A percentile compares a stretch with the other conserved stretches of the same genome.
Conservation (phyloP, 2,113 vertebrate species). For the Gopherus evgoodei region DNA sequence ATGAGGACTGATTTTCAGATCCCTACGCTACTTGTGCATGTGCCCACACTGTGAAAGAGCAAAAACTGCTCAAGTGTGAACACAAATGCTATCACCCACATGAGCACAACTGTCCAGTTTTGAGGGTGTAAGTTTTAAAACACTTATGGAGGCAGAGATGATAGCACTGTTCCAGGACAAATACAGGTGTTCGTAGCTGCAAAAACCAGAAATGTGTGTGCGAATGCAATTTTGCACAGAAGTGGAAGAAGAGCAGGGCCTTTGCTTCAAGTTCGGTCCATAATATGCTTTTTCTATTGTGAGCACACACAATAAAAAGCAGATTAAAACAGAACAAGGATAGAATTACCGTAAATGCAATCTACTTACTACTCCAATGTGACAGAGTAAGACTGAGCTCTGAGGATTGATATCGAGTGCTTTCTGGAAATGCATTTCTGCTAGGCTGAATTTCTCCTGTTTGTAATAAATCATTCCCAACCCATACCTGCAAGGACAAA, state of each 20-base stretch:
- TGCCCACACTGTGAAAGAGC: accelerated
- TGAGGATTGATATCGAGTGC: slow-evolving; percentile 98
- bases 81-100: background rate
- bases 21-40: background rate
- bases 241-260: background rate
- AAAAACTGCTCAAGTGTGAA: background rate
- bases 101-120: background rate
- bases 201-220: background rate
- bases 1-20: background rate
- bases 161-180: background rate
- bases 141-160: background rate
- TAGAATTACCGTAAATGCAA: background rate
- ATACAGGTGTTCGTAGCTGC: background rate
- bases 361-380: slow-evolving; percentile 96
- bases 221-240: too few relatives aligned
- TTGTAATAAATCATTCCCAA: slow-evolving; percentile 99
- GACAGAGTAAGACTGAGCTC: slow-evolving; percentile 97
- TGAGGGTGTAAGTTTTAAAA: background rate
- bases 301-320: background rate
- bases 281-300: background rate
- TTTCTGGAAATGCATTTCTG: slow-evolving; percentile 99
- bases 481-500: slow-evolving; percentile 89
- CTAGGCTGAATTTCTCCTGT: slow-evolving; percentile 98
- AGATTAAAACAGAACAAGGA: background rate
- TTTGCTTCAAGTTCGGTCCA: background rate